Percentiles rank a stretch among this genome's conserved stretches.
These are phyloP conservation scores for Piprites chloris DNA, from an alignment of 2,113 vertebrate genomes.

Conservation along the genomic window DNA sequence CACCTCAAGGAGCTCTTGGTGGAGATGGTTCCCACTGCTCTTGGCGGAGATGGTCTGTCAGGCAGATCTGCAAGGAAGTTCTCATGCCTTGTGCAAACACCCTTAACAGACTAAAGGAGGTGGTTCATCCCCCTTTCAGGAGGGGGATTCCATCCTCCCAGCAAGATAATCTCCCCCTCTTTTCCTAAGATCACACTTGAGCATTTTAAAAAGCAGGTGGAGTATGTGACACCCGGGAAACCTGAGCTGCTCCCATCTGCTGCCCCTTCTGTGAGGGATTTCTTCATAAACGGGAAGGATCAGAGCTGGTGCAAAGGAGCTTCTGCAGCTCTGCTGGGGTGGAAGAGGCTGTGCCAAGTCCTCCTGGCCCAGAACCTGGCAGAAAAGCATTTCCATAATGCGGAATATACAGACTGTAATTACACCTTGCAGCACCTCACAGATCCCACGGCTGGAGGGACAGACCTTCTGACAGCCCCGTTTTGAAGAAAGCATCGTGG, in stretches of 20 bases:
- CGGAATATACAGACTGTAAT: background rate
- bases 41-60: accelerated
- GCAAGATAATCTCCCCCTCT: background rate
- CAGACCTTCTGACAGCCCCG: background rate
- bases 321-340: background rate
- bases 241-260: slow-evolving; percentile 45
- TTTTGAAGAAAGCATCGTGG: accelerated
- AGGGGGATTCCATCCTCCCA: background rate
- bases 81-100: background rate
- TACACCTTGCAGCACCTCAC: background rate
- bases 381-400: background rate
- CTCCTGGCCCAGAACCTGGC: background rate
- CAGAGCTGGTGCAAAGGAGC: background rate
- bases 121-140: background rate
- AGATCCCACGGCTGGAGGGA: accelerated
- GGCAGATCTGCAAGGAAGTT: background rate
- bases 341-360: accelerated
- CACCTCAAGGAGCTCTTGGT: background rate
- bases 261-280: background rate
- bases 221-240: background rate
- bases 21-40: background rate
- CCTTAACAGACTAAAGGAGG: background rate
- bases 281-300: background rate
- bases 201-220: background rate
- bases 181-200: background rate